Evolutionary conservation across 2,797 vertebrate species (phyloP).

Genomic region (Pelodytes ibericus): DNA sequence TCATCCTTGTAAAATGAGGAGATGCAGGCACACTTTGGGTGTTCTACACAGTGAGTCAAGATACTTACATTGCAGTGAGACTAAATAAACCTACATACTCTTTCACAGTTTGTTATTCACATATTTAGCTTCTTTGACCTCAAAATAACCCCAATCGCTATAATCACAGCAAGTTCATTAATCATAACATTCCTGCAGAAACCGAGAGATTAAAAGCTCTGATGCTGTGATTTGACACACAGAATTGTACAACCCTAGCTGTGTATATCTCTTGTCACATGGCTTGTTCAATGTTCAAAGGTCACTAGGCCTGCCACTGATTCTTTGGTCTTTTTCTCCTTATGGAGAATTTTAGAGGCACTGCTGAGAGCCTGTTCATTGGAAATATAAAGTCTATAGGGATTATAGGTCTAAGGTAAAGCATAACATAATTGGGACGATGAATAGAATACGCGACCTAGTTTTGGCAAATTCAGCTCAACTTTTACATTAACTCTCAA

Average conservation of each 20-base stretch:
- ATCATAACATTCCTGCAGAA: not conserved
- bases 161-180: too few relatives aligned
- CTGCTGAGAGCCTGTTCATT: conserved; percentile 1
- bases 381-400: conserved; percentile 9
- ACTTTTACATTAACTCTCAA: not conserved
- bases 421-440: conserved; percentile 37
- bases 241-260: not conserved
- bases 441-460: conserved; percentile 38
- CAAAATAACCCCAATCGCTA: too few relatives aligned
- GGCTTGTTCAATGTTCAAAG: conserved; percentile 8
- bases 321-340: conserved; percentile 29
- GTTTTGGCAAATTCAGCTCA: conserved; percentile 3
- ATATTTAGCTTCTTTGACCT: too few relatives aligned
- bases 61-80: too few relatives aligned
- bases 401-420: conserved; percentile 37
- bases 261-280: not conserved
- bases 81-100: too few relatives aligned
- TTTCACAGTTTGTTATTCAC: too few relatives aligned
- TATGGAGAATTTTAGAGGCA: not conserved
- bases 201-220: not conserved
- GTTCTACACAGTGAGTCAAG: too few relatives aligned
- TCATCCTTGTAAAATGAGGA: too few relatives aligned
- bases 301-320: conserved; percentile 25
- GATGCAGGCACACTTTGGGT: too few relatives aligned
- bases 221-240: not conserved